Evolutionary conservation across 2,888 invertebrate genomes (phyloP).

Genomic region (Phortica okadai): DNA sequence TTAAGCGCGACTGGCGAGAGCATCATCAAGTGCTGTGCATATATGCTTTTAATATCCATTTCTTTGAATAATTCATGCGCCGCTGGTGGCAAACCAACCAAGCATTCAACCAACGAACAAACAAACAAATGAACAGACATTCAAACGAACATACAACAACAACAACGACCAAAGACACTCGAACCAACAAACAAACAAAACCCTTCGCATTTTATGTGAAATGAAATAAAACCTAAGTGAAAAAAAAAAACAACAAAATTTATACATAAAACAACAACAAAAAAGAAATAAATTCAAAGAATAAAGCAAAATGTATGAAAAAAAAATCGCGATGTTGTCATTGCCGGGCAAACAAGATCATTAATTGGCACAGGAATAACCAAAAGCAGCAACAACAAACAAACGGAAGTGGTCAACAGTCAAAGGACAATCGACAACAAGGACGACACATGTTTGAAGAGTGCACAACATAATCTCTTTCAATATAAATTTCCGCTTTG

Average conservation of each 20-base stretch:
- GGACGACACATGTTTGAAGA: neutral
- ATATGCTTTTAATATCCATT: constrained; percentile 20
- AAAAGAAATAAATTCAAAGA: no score
- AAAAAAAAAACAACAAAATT: neutral
- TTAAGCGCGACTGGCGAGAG: neutral
- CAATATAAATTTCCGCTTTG: neutral
- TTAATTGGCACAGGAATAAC: constrained; percentile 1
- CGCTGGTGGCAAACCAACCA: neutral
- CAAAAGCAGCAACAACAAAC: neutral
- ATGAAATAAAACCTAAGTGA: neutral
- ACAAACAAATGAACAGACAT: neutral
- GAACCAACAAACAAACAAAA: neutral
- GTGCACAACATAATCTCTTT: neutral
- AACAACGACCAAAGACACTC: constrained; percentile 1
- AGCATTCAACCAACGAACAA: neutral
- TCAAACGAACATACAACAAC: neutral
- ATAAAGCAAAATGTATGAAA: neutral
- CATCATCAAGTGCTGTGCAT: constrained; percentile 5
- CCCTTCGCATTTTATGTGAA: neutral
- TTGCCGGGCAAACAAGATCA: neutral
- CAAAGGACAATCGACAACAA: neutral
- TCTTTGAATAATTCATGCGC: constrained; percentile 16
- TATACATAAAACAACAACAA: no score
- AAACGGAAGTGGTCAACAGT: neutral
- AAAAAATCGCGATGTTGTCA: neutral